These are phyloP conservation scores for Ptychoptera albimana DNA, from an alignment of 2,888 invertebrate species.

Conservation along the genomic window DNA sequence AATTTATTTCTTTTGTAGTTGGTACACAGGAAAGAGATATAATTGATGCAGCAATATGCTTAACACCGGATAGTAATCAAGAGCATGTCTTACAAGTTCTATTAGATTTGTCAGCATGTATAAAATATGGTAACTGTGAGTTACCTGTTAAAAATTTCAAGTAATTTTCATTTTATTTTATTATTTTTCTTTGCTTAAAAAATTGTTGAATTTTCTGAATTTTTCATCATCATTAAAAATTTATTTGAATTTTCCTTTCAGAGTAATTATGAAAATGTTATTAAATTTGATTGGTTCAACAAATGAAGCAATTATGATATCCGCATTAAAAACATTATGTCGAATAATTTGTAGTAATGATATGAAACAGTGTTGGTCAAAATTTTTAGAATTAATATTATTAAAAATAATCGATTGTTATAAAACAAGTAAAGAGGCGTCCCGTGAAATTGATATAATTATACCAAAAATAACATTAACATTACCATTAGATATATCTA, in stretches of 20 bases:
- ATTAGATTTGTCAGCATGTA: slow-evolving; percentile 30
- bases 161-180: slow-evolving; percentile 15
- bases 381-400: slow-evolving; percentile 81
- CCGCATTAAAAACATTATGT: slow-evolving; percentile 64
- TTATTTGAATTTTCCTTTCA: too few relatives aligned
- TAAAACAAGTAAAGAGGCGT: slow-evolving; percentile 51
- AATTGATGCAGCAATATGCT: slow-evolving; percentile 27
- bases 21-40: slow-evolving; percentile 32
- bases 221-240: slow-evolving; percentile 4
- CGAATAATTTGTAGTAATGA: slow-evolving; percentile 70
- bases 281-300: slow-evolving; percentile 47
- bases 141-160: slow-evolving; percentile 35
- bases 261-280: slow-evolving; percentile 57
- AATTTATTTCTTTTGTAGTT: slow-evolving; percentile 10
- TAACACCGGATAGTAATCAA: slow-evolving; percentile 22
- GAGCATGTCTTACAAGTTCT: slow-evolving; percentile 28
- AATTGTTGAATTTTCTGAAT: slow-evolving; percentile 1
- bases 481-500: slow-evolving; percentile 63
- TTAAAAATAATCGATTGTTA: slow-evolving; percentile 80
- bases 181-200: background rate
- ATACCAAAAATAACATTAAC: slow-evolving; percentile 57
- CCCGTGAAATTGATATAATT: slow-evolving; percentile 74
- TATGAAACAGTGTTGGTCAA: slow-evolving; percentile 63
- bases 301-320: slow-evolving; percentile 48
- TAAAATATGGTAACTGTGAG: slow-evolving; percentile 34